phyloP scores from a whole-genome alignment of 2,113 vertebrate genomes.

The Perccottus glenii region DNA sequence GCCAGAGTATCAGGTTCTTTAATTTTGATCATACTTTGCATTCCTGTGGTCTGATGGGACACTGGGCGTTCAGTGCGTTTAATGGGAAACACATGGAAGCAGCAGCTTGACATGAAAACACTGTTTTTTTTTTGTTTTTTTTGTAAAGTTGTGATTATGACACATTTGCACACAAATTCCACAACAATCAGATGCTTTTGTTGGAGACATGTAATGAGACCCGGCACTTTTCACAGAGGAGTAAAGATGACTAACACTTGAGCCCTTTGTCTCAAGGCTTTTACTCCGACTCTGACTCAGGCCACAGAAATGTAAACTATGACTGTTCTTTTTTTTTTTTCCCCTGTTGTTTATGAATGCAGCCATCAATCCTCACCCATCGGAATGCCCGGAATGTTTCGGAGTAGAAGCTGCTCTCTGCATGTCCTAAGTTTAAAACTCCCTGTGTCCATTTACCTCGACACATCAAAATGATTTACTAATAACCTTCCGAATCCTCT shows the following conservation, averaged over 20 bases:
- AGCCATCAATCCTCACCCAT: slow-evolving; percentile 22
- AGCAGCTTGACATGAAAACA: neutral
- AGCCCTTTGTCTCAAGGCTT: slow-evolving; percentile 4
- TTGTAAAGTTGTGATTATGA: slow-evolving; percentile 6
- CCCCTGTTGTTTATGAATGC: slow-evolving; percentile 53
- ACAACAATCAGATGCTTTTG: neutral
- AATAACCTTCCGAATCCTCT: slow-evolving; percentile 8
- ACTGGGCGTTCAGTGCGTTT: neutral
- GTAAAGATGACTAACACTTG: neutral
- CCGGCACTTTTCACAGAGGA: too few species aligned
- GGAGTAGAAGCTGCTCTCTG: slow-evolving; percentile 65
- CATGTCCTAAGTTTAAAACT: slow-evolving; percentile 61
- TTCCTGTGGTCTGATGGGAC: slow-evolving; percentile 55
- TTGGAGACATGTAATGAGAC: slow-evolving; percentile 2
- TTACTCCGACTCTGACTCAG: slow-evolving; percentile 54
- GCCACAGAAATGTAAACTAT: slow-evolving; percentile 74
- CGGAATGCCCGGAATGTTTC: slow-evolving; percentile 78
- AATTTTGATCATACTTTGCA: slow-evolving; percentile 56
- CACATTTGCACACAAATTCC: neutral
- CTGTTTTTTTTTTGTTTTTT: neutral
- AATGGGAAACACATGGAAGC: slow-evolving; percentile 16
- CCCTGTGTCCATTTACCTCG: slow-evolving; percentile 8
- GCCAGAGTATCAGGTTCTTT: neutral
- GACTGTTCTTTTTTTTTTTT: slow-evolving; percentile 23
- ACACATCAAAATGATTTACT: neutral